Conservation (phyloP, 2,113 vertebrate species). For the Nycticorax nycticorax region DNA sequence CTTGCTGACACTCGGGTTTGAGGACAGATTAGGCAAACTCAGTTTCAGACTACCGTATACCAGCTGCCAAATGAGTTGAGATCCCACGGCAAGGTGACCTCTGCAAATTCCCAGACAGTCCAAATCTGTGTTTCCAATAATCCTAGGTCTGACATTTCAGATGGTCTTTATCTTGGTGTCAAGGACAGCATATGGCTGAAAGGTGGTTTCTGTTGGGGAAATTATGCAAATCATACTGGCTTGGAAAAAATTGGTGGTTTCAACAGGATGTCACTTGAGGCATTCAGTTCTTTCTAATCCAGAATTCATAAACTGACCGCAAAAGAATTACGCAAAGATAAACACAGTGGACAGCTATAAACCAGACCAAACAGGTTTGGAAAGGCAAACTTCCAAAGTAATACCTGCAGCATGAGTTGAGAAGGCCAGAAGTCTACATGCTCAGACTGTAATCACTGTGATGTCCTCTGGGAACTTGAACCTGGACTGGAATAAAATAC, state of each 20-base stretch:
- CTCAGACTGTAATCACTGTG: not conserved
- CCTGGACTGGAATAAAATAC: not conserved
- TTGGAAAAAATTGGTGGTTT: not conserved
- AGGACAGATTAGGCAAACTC: not conserved
- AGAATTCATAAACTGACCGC: not conserved
- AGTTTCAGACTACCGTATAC: not conserved
- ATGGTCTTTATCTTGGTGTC: not conserved
- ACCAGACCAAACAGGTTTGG: not conserved
- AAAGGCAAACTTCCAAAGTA: not conserved
- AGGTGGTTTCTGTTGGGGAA: not conserved
- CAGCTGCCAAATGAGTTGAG: not conserved
- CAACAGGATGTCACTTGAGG: not conserved
- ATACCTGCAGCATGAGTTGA: not conserved
- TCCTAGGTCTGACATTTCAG: not conserved
- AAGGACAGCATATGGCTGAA: not conserved
- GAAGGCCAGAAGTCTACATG: not conserved
- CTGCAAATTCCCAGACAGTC: not conserved
- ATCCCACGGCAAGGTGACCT: not conserved
- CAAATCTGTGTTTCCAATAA: not conserved
- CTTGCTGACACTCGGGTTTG: not conserved
- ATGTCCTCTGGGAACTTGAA: accelerated
- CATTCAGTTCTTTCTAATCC: not conserved
- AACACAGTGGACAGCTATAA: not conserved
- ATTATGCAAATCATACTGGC: not conserved
- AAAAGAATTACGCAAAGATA: not conserved